Conservation (phyloP, 2,113 vertebrate genomes). For the Oreochromis aureus region DNA sequence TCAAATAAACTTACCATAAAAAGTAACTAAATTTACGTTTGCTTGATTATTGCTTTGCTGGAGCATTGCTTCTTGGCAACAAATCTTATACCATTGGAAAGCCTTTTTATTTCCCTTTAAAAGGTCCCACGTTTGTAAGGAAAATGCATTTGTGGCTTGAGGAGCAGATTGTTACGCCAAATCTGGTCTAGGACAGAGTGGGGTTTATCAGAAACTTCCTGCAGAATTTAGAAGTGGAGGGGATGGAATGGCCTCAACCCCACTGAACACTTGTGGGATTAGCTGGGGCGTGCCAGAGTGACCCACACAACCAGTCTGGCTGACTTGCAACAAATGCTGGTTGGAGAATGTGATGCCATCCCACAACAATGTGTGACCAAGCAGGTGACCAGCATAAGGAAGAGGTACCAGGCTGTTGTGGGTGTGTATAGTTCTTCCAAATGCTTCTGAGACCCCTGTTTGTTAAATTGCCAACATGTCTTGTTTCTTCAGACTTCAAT, state of each 20-base stretch:
- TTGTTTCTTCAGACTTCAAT: background rate
- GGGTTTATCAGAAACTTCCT: background rate
- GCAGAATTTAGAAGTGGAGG: background rate
- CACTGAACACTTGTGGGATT: background rate
- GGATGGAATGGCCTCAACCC: background rate
- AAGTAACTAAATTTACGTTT: background rate
- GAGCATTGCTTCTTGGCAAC: background rate
- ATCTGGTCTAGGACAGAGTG: background rate
- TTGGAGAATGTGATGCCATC: background rate
- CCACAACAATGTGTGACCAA: background rate
- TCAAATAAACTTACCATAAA: background rate
- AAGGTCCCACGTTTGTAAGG: background rate
- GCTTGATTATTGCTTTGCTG: background rate
- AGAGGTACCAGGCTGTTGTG: background rate
- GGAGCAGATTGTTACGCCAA: background rate
- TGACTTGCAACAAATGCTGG: background rate
- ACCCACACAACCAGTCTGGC: background rate
- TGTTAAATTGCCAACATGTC: background rate
- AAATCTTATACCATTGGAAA: background rate
- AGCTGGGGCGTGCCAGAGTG: background rate
- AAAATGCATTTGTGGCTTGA: background rate
- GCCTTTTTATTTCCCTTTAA: background rate
- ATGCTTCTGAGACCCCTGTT: background rate
- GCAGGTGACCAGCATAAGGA: background rate
- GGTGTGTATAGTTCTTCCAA: background rate